Evolutionary conservation across 2,113 vertebrate species (phyloP), one percentile per base, ranked within the genome.

Genomic region (Poeciliopsis retropinna): DNA sequence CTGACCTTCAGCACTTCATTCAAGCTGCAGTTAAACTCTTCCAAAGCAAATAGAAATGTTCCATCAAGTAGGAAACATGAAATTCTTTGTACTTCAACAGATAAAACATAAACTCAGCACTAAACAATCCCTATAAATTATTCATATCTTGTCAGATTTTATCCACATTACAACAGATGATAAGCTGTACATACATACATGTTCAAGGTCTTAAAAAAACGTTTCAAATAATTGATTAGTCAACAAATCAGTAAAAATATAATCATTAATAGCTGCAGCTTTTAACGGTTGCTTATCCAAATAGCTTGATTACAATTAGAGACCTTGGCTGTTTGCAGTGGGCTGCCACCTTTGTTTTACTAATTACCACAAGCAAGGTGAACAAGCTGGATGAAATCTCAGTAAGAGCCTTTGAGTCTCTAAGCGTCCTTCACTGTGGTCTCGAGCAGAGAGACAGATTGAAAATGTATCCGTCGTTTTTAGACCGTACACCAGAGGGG

Each of bases 331-430:
- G 63, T 73, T 80, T 74, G 75, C 10, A 66, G 61, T 82, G 79
- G 75, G 80, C 87, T 66, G 69, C 71, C 61, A 51, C 54, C 44
- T 28, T 12, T 60, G 31, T 84, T 70, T 76, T 70, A 70, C 81
- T 63, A 70, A 65, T 82, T 76, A 76, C 60, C 65, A 72, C 86
- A 91, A 91, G 84, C 85, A 89, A 92, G 91, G 87, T 29, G 76
- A 86, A 84, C 60, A 81, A 86, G 76, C 80, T 82, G 68, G 63
- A 29, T 88, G 79, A 80, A 78, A 86, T 83, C 80, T 83, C 86
- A 86, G 84, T 81, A 57, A 84, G 78, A 66, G 70, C 74, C 54
- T 75, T 41, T 77, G 34, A 61, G 65, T 75, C 72, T 72, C 64
- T 82, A 79, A 84, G 62, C 75, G 67, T 64, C 65, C 64, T 44